phyloP scores from a whole-genome alignment of 2,797 vertebrate genomes.

The Poecilia gillii region DNA sequence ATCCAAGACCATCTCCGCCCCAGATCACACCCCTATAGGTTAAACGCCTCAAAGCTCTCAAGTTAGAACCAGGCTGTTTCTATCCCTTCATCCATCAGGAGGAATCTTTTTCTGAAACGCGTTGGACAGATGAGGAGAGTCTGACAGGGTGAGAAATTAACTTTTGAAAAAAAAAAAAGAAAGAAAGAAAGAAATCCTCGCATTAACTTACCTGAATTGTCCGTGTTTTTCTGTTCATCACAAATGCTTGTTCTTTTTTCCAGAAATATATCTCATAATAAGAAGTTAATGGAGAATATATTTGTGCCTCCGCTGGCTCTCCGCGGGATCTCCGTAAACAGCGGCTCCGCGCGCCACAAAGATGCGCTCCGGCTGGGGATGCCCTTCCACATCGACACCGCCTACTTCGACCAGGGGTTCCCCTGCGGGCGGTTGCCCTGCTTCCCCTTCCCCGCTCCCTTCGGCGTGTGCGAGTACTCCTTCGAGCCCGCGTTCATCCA shows the following conservation, averaged over 20 bases:
- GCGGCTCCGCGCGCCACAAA: constrained; percentile 55
- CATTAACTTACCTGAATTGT: not conserved
- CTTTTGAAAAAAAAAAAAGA: not conserved
- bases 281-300: constrained; percentile 58
- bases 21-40: constrained; percentile 50
- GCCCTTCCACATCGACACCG: constrained; percentile 74
- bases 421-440: constrained; percentile 51
- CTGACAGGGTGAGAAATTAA: constrained; percentile 33
- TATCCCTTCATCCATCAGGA: not conserved
- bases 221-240: not conserved
- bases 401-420: constrained; percentile 74
- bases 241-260: not conserved
- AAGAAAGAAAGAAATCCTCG: not conserved
- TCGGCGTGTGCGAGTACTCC: constrained; percentile 78
- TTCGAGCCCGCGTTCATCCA: constrained; percentile 91
- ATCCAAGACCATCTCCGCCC: constrained; percentile 61
- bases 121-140: constrained; percentile 19
- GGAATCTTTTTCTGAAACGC: constrained; percentile 1
- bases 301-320: constrained; percentile 60
- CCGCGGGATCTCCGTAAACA: constrained; percentile 65
- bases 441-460: constrained; percentile 57
- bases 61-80: constrained; percentile 7
- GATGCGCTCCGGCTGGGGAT: constrained; percentile 73
- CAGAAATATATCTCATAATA: constrained; percentile 61
- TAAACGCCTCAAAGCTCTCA: constrained; percentile 24